Evolutionary conservation across 2,113 vertebrate genomes (phyloP).

Genomic region (Australoheros scitulus): DNA sequence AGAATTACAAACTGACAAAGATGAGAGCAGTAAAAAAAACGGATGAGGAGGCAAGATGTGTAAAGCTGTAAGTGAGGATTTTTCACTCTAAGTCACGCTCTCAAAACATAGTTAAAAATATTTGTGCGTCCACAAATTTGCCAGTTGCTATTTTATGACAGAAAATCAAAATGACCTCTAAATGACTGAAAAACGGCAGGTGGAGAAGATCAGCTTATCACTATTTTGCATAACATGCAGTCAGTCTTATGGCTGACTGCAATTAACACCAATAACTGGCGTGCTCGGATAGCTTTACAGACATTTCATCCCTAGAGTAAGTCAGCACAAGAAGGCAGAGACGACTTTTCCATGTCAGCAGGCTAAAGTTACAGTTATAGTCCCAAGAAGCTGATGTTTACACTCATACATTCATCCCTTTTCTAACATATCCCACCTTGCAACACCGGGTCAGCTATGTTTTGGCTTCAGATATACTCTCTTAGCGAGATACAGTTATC

Average conservation of each 20-base stretch:
- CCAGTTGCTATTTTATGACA: neutral
- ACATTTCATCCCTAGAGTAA: conserved; percentile 7
- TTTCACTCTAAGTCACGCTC: neutral
- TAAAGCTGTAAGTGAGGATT: neutral
- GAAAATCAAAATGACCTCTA: neutral
- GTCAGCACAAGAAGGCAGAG: conserved; percentile 11
- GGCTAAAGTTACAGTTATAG: conserved; percentile 35
- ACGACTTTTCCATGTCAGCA: conserved; percentile 30
- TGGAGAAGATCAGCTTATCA: neutral
- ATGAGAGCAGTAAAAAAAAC: conserved; percentile 27
- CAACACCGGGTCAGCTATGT: neutral
- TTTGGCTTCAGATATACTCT: neutral
- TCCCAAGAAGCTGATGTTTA: conserved; percentile 51
- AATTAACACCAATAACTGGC: conserved; percentile 3
- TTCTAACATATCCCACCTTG: conserved; percentile 12
- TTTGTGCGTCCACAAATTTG: neutral
- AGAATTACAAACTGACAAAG: conserved; percentile 59
- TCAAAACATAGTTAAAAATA: neutral
- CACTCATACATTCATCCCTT: neutral
- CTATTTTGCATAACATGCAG: neutral
- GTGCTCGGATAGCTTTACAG: conserved; percentile 30
- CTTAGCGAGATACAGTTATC: neutral
- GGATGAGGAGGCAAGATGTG: neutral
- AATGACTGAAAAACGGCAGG: neutral
- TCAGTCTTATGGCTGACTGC: neutral